phyloP scores from a whole-genome alignment of 2,797 vertebrate genomes.

The Tragelaphus eurycerus region DNA sequence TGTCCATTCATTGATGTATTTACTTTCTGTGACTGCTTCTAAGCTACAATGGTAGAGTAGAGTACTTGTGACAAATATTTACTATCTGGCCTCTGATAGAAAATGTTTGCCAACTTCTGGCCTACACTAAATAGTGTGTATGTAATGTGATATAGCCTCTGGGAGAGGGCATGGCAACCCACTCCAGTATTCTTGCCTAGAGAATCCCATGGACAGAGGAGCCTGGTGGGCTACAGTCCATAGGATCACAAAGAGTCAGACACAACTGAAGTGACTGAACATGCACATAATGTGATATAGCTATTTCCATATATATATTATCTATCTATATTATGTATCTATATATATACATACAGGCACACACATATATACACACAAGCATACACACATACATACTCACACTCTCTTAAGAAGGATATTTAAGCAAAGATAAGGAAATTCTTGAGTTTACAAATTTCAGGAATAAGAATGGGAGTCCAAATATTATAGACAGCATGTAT shows the following conservation, averaged over 20 bases:
- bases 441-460: not conserved
- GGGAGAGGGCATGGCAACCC: not conserved
- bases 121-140: not conserved
- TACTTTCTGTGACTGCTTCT: not conserved
- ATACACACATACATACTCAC: not conserved
- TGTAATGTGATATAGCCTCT: not conserved
- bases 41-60: not conserved
- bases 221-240: not conserved
- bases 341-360: not conserved
- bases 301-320: not conserved
- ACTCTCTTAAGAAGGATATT: not conserved
- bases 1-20: too few relatives aligned
- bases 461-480: not conserved
- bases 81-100: not conserved
- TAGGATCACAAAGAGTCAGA: not conserved
- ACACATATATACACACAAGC: not conserved
- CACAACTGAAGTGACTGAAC: not conserved
- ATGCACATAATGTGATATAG: not conserved
- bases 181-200: not conserved
- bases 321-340: not conserved
- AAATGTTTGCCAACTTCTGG: not conserved
- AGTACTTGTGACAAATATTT: not conserved
- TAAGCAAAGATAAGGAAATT: constrained; percentile 34
- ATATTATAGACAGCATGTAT: not conserved
- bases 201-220: not conserved